These are phyloP conservation scores for Drosophila leonis DNA, from an alignment of 2,888 invertebrate genomes.

Conservation along the genomic window DNA sequence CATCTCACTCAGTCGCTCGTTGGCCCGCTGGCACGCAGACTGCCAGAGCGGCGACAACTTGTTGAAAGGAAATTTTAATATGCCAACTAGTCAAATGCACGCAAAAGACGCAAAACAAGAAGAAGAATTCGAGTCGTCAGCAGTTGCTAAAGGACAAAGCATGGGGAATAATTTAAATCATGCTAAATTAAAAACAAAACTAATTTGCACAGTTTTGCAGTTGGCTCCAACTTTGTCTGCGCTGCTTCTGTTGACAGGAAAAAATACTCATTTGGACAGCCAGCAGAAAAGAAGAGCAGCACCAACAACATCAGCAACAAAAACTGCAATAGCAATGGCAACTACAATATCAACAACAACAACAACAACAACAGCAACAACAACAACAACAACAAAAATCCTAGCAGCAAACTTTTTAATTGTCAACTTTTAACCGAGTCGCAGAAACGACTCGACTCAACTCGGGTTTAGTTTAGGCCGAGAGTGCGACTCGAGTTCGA, in stretches of 20 bases:
- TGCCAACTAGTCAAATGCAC: constrained; percentile 47
- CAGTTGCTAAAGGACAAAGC: constrained; percentile 27
- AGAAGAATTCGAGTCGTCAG: not conserved
- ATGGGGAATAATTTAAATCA: constrained; percentile 54
- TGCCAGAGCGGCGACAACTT: constrained; percentile 53
- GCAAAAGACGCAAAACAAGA: not conserved
- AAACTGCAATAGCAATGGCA: constrained; percentile 29
- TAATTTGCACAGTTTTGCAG: constrained; percentile 74
- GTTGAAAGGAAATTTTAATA: constrained; percentile 60
- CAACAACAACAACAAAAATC: constrained; percentile 50
- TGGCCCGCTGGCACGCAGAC: too few relatives aligned
- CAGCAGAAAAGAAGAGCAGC: constrained; percentile 17
- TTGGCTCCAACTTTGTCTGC: constrained; percentile 62
- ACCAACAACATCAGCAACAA: constrained; percentile 33
- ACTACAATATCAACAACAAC: constrained; percentile 32
- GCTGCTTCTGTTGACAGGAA: constrained; percentile 48
- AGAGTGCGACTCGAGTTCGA: constrained; percentile 20
- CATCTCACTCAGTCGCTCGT: not conserved
- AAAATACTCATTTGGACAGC: constrained; percentile 53
- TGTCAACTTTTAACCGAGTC: constrained; percentile 75
- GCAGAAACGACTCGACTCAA: constrained; percentile 30
- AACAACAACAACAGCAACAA: constrained; percentile 34
- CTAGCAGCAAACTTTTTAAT: constrained; percentile 73
- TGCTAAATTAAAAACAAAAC: constrained; percentile 68
- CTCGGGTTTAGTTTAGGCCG: constrained; percentile 12